Percentiles rank a stretch among this genome's conserved stretches.
Evolutionary conservation across 1,140 invertebrate genomes (phyloP).

Genomic region (Olivierus martensii): DNA sequence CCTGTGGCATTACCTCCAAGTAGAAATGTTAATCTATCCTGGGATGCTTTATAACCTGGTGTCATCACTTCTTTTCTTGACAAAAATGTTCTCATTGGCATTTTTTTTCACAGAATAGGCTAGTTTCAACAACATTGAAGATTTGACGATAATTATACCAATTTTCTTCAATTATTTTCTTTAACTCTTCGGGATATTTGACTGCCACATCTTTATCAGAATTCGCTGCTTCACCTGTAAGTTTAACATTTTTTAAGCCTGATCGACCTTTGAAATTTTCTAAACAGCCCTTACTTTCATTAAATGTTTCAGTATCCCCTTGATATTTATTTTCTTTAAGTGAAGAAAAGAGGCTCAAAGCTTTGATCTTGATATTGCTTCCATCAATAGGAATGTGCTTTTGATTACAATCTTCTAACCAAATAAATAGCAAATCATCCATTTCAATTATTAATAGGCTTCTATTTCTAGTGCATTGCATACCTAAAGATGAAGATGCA

Average conservation of each 20-base stretch:
- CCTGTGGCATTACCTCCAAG: slow-evolving; percentile 10
- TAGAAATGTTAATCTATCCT: slow-evolving; percentile 12
- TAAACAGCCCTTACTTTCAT: slow-evolving; percentile 29
- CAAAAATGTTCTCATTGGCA: slow-evolving; percentile 12
- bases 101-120: slow-evolving; percentile 20
- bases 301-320: slow-evolving; percentile 9
- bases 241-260: slow-evolving; percentile 25
- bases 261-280: slow-evolving; percentile 25
- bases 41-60: slow-evolving; percentile 12
- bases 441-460: too few relatives aligned
- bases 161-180: slow-evolving; percentile 25
- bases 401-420: too few relatives aligned
- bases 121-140: slow-evolving; percentile 21
- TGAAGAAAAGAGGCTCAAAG: too few relatives aligned
- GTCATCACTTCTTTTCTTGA: not conserved
- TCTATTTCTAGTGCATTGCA: too few relatives aligned
- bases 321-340: not conserved
- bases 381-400: too few relatives aligned
- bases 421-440: too few relatives aligned
- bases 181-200: slow-evolving; percentile 16
- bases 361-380: too few relatives aligned
- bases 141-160: slow-evolving; percentile 26
- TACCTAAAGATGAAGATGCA: too few relatives aligned
- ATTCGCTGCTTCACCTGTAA: slow-evolving; percentile 27
- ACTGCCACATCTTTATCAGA: slow-evolving; percentile 25